Conservation (phyloP, 2,888 invertebrate genomes). For the Drosophila ezoana region DNA sequence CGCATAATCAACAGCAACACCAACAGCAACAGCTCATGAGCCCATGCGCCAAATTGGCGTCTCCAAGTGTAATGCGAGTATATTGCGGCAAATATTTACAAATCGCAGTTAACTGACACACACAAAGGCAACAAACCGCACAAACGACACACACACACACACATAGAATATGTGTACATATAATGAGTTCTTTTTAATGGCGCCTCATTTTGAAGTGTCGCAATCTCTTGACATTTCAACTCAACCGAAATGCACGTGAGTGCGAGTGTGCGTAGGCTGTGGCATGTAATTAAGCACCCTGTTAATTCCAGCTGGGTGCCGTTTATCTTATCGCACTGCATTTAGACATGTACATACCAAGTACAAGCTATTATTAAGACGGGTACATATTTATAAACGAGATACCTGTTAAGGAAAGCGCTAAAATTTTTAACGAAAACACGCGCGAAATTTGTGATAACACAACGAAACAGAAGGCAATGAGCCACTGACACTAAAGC, state of each 20-base stretch:
- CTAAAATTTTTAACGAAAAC: conserved; percentile 24
- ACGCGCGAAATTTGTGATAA: conserved; percentile 56
- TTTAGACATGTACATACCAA: conserved; percentile 15
- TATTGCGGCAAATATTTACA: conserved; percentile 36
- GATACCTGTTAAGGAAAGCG: conserved; percentile 44
- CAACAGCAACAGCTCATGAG: conserved; percentile 8
- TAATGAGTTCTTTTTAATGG: conserved; percentile 1
- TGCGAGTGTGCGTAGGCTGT: conserved; percentile 13
- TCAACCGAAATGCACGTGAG: conserved; percentile 35
- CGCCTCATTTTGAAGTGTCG: conserved; percentile 17
- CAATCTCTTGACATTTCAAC: conserved; percentile 20
- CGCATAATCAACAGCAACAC: neutral
- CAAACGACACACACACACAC: neutral
- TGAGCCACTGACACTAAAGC: conserved; percentile 27
- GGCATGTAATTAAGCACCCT: conserved; percentile 20
- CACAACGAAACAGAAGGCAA: conserved; percentile 32
- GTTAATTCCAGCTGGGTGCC: conserved; percentile 1
- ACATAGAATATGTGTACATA: neutral
- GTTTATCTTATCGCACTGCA: conserved; percentile 42
- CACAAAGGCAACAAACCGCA: conserved; percentile 7
- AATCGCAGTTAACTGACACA: conserved; percentile 36
- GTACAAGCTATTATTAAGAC: conserved; percentile 4
- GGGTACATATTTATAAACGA: conserved; percentile 33
- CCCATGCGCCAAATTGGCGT: conserved; percentile 41
- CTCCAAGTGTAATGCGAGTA: conserved; percentile 37